phyloP scores from a whole-genome alignment of 2,797 vertebrate genomes.

The Sebastes hopkinsi region DNA sequence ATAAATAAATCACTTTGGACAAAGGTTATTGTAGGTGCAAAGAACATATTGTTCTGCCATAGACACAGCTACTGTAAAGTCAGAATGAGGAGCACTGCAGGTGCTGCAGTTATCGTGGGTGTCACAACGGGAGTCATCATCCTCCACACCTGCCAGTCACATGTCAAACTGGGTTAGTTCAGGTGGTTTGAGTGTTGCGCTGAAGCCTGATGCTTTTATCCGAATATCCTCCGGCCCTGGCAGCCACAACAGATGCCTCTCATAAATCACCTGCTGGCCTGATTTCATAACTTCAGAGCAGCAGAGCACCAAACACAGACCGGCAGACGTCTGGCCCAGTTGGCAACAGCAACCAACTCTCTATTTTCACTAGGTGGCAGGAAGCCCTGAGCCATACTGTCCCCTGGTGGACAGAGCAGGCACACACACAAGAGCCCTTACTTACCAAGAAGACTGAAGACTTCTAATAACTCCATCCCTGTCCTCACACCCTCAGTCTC shows the following conservation, averaged over 20 bases:
- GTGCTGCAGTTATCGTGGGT: neutral
- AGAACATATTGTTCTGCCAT: neutral
- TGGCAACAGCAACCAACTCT: slow-evolving; percentile 21
- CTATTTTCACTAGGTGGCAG: neutral
- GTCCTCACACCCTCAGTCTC: neutral
- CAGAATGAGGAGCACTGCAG: neutral
- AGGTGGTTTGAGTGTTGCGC: neutral
- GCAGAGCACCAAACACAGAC: neutral
- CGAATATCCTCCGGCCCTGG: neutral
- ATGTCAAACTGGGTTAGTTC: neutral
- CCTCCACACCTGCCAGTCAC: neutral
- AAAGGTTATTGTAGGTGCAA: neutral
- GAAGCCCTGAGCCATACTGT: neutral
- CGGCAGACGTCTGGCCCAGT: slow-evolving; percentile 33
- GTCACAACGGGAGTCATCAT: neutral
- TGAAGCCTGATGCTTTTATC: neutral
- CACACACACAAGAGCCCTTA: neutral
- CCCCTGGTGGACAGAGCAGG: slow-evolving; percentile 27
- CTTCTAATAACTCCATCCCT: neutral
- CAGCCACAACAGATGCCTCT: slow-evolving; percentile 20
- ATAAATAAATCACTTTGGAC: neutral
- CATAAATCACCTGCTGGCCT: slow-evolving; percentile 34
- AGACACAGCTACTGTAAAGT: neutral
- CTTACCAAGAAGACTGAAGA: neutral
- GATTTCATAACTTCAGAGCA: slow-evolving; percentile 18